These are phyloP conservation scores for Orbicella faveolata DNA, from an alignment of 64 coral and sea anemone genomes.

Conservation along the genomic window DNA sequence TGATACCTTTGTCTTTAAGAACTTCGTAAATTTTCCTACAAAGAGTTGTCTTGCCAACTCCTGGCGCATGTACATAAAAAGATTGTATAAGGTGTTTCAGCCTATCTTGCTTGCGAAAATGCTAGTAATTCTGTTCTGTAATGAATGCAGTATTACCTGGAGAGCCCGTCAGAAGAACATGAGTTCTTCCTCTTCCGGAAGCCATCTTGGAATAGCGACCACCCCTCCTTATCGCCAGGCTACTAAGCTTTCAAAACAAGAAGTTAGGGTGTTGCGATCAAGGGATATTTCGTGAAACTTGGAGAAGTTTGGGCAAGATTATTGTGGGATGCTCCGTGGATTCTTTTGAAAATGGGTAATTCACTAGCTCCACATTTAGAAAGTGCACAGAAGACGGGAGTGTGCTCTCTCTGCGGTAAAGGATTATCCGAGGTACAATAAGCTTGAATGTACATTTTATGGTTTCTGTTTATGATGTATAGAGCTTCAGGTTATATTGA, in stretches of 20 bases:
- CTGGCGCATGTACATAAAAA: neutral
- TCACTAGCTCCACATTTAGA: constrained; percentile 89
- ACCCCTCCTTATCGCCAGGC: neutral
- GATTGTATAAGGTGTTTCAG: too few relatives aligned
- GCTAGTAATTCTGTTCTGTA: neutral
- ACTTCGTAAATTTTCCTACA: constrained; percentile 68
- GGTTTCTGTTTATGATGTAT: too few relatives aligned
- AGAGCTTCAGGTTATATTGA: too few relatives aligned
- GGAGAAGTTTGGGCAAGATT: neutral
- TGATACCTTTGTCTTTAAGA: constrained; percentile 54
- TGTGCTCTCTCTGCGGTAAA: constrained; percentile 75
- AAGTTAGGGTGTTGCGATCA: neutral
- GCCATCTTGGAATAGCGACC: constrained; percentile 51
- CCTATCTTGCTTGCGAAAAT: too few relatives aligned
- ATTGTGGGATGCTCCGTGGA: neutral
- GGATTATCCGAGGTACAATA: constrained; percentile 67
- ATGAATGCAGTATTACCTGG: constrained; percentile 31
- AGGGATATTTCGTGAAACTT: neutral
- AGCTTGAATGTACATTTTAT: neutral
- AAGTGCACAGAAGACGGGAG: constrained; percentile 88
- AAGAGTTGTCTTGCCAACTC: constrained; percentile 86
- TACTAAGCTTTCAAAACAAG: constrained; percentile 12
- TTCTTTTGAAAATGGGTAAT: constrained; percentile 66
- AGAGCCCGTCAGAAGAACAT: constrained; percentile 52
- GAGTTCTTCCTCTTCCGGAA: neutral